Evolutionary conservation across 1,140 invertebrate genomes (phyloP).

Genomic region (Pogonognathellus flavescens): DNA sequence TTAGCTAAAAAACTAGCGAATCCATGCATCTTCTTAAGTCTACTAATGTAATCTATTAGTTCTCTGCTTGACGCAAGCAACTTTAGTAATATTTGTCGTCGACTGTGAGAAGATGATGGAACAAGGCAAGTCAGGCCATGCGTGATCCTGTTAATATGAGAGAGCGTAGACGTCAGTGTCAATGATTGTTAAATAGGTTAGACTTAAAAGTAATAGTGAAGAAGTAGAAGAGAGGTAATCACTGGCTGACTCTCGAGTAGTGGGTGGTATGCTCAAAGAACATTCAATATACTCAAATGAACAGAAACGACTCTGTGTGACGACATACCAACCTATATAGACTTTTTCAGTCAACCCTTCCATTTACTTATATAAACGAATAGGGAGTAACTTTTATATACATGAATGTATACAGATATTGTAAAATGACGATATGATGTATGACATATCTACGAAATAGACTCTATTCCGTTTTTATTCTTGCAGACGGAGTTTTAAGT

Average conservation of each 20-base stretch:
- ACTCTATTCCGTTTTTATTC: constrained; percentile 27
- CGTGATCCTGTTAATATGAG: constrained; percentile 19
- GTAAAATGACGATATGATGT: too few species aligned
- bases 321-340: too few species aligned
- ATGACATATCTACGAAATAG: background rate
- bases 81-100: background rate
- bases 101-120: constrained; percentile 14
- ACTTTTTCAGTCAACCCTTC: too few species aligned
- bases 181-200: constrained; percentile 8
- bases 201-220: constrained; percentile 14
- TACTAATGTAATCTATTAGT: too few species aligned
- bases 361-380: too few species aligned
- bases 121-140: background rate
- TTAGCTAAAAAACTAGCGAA: too few species aligned
- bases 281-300: background rate
- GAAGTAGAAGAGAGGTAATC: background rate
- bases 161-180: constrained; percentile 13
- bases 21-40: too few species aligned
- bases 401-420: too few species aligned
- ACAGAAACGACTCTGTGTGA: background rate
- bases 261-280: constrained; percentile 7
- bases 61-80: too few species aligned
- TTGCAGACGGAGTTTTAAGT: constrained; percentile 35
- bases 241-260: background rate
- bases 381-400: too few species aligned